Percentiles rank a stretch among this genome's conserved stretches.
phyloP scores from a whole-genome alignment of 2,888 invertebrate genomes.

The Meloe dianella region DNA sequence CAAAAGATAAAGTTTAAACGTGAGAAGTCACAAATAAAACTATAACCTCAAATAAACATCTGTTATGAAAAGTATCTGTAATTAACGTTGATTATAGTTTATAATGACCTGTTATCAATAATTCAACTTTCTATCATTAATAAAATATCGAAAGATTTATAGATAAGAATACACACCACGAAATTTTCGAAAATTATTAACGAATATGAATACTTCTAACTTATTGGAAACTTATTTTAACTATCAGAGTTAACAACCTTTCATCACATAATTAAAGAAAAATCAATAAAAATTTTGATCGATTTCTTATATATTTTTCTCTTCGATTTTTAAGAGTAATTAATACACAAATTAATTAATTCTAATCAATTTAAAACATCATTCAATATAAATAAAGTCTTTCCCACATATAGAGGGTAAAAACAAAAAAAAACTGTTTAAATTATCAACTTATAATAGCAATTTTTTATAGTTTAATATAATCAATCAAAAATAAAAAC shows the following conservation, averaged over 20 bases:
- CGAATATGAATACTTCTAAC: too few relatives aligned
- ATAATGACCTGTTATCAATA: not conserved
- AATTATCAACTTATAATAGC: not conserved
- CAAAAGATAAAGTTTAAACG: too few relatives aligned
- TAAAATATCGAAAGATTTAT: not conserved
- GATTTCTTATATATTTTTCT: not conserved
- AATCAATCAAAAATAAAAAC: not conserved
- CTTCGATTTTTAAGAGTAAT: not conserved
- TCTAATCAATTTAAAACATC: not conserved
- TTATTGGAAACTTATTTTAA: too few relatives aligned
- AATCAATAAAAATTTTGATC: too few relatives aligned
- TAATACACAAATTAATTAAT: not conserved
- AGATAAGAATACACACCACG: too few relatives aligned
- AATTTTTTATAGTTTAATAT: not conserved
- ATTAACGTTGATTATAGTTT: not conserved
- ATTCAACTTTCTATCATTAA: not conserved
- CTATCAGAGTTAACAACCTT: too few relatives aligned
- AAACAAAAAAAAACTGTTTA: too few relatives aligned
- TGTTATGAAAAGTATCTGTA: not conserved
- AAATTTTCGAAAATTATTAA: too few relatives aligned
- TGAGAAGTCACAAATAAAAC: not conserved
- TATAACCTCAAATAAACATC: not conserved
- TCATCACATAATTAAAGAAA: too few relatives aligned
- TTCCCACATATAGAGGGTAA: not conserved
- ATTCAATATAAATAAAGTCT: not conserved